phyloP scores from a whole-genome alignment of 1,140 invertebrate species.

The Colletes latitarsis region DNA sequence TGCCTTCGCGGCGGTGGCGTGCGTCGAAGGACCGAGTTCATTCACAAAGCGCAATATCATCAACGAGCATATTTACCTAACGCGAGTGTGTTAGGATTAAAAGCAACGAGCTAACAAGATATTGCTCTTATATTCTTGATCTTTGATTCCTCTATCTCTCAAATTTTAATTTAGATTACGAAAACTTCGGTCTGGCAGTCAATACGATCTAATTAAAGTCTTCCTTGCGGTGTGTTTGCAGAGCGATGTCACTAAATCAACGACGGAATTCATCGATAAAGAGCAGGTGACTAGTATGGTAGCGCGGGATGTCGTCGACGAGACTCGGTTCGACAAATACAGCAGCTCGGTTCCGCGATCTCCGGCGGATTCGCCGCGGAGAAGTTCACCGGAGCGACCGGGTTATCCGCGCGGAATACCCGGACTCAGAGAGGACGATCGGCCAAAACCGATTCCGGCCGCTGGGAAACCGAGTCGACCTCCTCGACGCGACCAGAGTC shows the following conservation, averaged over 20 bases:
- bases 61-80: conserved; percentile 15
- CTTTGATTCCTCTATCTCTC: too few species aligned
- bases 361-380: conserved; percentile 55
- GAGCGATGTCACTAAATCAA: conserved; percentile 76
- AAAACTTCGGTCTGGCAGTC: too few species aligned
- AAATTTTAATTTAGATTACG: too few species aligned
- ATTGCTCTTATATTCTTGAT: too few species aligned
- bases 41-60: conserved; percentile 29
- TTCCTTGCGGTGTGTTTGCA: conserved; percentile 39
- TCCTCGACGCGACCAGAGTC: conserved; percentile 62
- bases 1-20: conserved; percentile 4
- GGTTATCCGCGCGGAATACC: conserved; percentile 72
- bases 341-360: conserved; percentile 42
- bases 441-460: conserved; percentile 69
- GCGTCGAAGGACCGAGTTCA: conserved; percentile 15
- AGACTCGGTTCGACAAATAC: conserved; percentile 63
- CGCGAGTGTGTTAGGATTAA: background rate
- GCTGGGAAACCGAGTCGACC: conserved; percentile 73
- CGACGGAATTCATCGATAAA: conserved; percentile 71
- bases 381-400: conserved; percentile 66
- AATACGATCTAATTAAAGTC: too few species aligned
- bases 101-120: background rate
- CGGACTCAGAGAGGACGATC: conserved; percentile 72
- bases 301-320: conserved; percentile 74
- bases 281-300: conserved; percentile 78